Evolutionary conservation across 2,797 vertebrate species (phyloP).

Genomic region (Enteromius thamalakanensis): DNA sequence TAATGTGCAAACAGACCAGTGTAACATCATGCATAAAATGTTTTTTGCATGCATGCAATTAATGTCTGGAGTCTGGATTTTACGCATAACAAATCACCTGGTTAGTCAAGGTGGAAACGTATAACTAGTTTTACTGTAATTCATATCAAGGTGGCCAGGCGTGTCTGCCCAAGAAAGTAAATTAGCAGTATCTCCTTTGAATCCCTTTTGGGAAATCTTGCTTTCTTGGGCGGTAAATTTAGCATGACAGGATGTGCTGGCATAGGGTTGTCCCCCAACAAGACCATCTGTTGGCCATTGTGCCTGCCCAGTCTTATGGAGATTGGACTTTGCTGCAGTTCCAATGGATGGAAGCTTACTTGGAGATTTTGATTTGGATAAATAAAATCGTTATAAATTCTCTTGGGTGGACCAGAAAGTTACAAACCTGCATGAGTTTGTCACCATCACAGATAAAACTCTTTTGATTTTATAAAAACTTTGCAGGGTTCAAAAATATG

Average conservation of each 20-base stretch:
- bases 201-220: slow-evolving; percentile 65
- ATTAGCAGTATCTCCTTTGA: slow-evolving; percentile 61
- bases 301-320: slow-evolving; percentile 58
- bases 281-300: slow-evolving; percentile 64
- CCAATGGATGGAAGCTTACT: slow-evolving; percentile 55
- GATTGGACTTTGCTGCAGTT: slow-evolving; percentile 61
- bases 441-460: slow-evolving; percentile 4
- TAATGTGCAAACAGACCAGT: slow-evolving; percentile 70
- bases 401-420: not conserved
- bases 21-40: slow-evolving; percentile 71
- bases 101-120: not conserved
- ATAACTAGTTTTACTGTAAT: slow-evolving; percentile 19
- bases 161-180: slow-evolving; percentile 65
- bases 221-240: slow-evolving; percentile 66
- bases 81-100: not conserved
- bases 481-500: not conserved
- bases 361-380: slow-evolving; percentile 47
- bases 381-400: not conserved
- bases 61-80: slow-evolving; percentile 48
- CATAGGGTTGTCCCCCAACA: slow-evolving; percentile 58
- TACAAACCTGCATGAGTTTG: not conserved
- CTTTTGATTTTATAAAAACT: slow-evolving; percentile 34
- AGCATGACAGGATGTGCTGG: slow-evolving; percentile 63
- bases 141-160: slow-evolving; percentile 55
- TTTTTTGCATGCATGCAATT: slow-evolving; percentile 61